A percentile compares a stretch with the other conserved stretches of the same genome.
Evolutionary conservation across 2,797 vertebrate species (phyloP).

Genomic region (Ciconia nigra): DNA sequence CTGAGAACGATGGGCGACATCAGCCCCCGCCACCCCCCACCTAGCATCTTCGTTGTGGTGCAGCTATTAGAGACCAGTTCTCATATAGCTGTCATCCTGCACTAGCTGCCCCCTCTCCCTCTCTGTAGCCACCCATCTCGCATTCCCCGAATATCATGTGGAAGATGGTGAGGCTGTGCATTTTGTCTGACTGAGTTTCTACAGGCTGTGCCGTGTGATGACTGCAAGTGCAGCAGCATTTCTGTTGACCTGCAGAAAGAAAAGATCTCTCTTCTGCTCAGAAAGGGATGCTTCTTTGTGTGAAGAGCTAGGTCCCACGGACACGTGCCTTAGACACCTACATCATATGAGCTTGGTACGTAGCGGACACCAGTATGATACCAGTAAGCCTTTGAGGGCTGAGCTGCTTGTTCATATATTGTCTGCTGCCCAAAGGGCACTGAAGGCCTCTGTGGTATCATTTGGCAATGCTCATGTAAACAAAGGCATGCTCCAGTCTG

Average conservation of each 20-base stretch:
- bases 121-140: neutral
- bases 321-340: neutral
- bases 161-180: neutral
- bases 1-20: accelerated
- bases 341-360: accelerated
- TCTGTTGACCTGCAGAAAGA: neutral
- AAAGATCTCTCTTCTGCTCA: neutral
- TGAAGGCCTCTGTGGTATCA: neutral
- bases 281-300: neutral
- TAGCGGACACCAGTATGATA: neutral
- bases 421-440: neutral
- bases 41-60: neutral
- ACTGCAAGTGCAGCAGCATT: neutral
- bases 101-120: neutral
- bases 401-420: neutral
- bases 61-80: neutral
- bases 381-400: neutral
- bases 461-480: neutral
- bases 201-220: neutral
- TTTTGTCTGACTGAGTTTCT: neutral
- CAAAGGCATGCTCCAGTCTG: neutral
- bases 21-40: neutral
- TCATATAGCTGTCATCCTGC: neutral
- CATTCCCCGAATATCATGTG: neutral
- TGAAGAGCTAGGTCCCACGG: neutral